These are phyloP conservation scores for Glyptemys insculpta DNA, from an alignment of 2,797 vertebrate genomes.

Conservation along the genomic window DNA sequence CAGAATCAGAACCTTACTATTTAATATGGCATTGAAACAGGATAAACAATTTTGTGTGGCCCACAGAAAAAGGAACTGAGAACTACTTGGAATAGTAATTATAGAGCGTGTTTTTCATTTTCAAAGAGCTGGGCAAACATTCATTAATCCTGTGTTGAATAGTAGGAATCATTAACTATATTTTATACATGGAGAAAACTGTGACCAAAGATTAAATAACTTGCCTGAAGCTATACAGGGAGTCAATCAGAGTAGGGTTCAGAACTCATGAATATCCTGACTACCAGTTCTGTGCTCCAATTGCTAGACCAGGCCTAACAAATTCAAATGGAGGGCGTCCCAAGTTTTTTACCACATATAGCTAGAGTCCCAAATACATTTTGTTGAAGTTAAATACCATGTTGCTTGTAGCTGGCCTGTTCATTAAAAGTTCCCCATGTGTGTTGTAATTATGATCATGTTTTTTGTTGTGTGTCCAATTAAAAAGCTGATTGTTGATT, in stretches of 20 bases:
- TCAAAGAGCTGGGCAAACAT: conserved; percentile 27
- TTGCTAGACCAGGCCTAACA: neutral
- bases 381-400: neutral
- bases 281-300: too few relatives aligned
- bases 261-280: neutral
- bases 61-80: conserved; percentile 44
- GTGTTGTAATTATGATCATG: neutral
- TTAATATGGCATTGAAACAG: neutral
- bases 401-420: neutral
- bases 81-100: neutral
- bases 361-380: neutral
- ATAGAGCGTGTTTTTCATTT: neutral
- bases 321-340: neutral
- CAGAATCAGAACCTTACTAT: conserved; percentile 26
- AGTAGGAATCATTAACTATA: conserved; percentile 12
- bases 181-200: neutral
- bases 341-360: neutral
- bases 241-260: neutral
- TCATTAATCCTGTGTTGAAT: neutral
- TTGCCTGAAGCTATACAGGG: neutral
- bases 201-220: neutral
- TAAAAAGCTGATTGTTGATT: neutral
- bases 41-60: conserved; percentile 38
- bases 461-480: neutral
- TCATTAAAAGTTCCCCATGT: neutral